These are phyloP conservation scores for Danaus chrysippus DNA, from an alignment of 2,888 invertebrate species.

Conservation along the genomic window DNA sequence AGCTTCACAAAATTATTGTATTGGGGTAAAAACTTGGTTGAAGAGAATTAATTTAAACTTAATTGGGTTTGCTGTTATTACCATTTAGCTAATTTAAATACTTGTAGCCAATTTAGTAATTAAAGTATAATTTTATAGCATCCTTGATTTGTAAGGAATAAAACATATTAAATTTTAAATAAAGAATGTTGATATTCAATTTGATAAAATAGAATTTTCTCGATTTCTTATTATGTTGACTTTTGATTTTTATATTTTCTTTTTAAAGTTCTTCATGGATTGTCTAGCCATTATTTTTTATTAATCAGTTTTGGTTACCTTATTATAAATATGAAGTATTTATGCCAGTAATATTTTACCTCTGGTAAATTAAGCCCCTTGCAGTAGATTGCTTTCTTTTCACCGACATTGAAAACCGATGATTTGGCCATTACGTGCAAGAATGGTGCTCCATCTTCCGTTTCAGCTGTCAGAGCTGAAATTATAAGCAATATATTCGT, in stretches of 20 bases:
- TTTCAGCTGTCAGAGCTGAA: conserved; percentile 49
- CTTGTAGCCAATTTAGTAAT: no score
- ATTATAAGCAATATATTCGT: conserved; percentile 26
- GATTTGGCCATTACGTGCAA: conserved; percentile 56
- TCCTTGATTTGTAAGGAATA: no score
- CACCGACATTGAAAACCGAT: conserved; percentile 59
- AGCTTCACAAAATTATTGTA: conserved; percentile 7
- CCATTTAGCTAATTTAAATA: neutral
- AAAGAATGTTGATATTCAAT: no score
- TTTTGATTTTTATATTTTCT: no score
- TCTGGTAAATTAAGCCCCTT: conserved; percentile 55
- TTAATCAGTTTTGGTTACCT: neutral
- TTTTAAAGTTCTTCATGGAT: no score
- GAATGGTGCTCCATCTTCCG: conserved; percentile 45
- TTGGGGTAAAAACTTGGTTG: conserved; percentile 8
- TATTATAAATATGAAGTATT: neutral
- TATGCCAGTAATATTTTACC: conserved; percentile 37
- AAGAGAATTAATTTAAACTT: conserved; percentile 8
- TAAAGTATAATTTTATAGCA: no score
- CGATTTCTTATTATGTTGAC: no score
- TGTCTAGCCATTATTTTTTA: neutral
- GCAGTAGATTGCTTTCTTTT: conserved; percentile 65
- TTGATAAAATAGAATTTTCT: no score
- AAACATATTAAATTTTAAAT: no score
- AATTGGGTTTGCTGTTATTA: neutral